Conservation (phyloP, 1,140 invertebrate species). For the Brachionus koreanus region DNA sequence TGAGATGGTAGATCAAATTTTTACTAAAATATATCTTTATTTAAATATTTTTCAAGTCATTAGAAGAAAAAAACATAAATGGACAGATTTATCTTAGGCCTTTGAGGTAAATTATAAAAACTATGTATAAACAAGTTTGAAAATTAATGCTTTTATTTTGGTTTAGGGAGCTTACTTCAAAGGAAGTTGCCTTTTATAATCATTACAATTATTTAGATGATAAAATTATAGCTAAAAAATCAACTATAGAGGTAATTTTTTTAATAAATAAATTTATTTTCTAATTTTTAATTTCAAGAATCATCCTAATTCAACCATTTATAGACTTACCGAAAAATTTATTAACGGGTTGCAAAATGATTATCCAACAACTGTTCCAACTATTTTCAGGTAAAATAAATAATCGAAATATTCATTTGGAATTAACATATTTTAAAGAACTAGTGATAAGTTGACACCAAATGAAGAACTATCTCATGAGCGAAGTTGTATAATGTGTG, state of each 20-base stretch:
- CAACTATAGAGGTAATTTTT: not conserved
- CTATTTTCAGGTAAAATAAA: slow-evolving; percentile 35
- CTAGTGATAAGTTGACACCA: slow-evolving; percentile 21
- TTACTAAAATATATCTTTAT: not conserved
- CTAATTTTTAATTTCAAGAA: not conserved
- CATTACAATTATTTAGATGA: not conserved
- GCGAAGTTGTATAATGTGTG: not conserved
- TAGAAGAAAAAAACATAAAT: not conserved
- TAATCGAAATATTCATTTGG: not conserved
- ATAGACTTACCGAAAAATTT: slow-evolving; percentile 30
- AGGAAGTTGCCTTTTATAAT: slow-evolving; percentile 37
- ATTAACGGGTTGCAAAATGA: slow-evolving; percentile 29
- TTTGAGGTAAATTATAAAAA: not conserved
- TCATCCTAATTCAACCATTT: slow-evolving; percentile 2
- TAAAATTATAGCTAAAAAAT: not conserved
- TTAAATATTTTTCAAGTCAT: not conserved
- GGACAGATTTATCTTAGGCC: slow-evolving; percentile 5
- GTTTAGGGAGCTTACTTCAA: slow-evolving; percentile 30
- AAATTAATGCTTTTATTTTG: not conserved
- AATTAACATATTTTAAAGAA: not conserved
- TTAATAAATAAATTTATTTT: not conserved
- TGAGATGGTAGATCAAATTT: not conserved
- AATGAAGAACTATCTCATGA: not conserved
- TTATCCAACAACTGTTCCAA: slow-evolving; percentile 39
- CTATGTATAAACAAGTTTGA: not conserved